Base-by-base conservation (phyloP, 2,113 vertebrate species). In the Dicaeum eximium region DNA sequence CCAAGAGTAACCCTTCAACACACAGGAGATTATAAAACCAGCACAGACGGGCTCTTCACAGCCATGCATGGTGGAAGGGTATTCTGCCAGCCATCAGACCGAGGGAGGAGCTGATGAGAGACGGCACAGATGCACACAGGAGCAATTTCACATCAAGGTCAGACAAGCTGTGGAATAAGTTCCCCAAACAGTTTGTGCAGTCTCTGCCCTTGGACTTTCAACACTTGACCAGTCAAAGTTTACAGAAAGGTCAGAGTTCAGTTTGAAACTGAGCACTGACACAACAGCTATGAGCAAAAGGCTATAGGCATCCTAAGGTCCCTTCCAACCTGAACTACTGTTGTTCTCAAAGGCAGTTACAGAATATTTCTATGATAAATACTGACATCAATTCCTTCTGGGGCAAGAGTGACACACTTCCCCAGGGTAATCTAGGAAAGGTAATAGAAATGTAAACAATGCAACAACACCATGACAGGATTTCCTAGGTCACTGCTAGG, bases 71-170 rank as follows among this genome's bases (percentile, higher is more conserved):
- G 19, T 11, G 15, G 14, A n/a, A 75, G 31, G 24, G 13, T 16
- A 17, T 23, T 51, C 54, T 61, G 30, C 30, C 11, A 57, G 15
- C 7, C 37, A 7, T 8, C 38, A 37, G 13, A 64, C 67, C 65
- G 31, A 25, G 17, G 15, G 20, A 67, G 7, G 48, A 22, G 47
- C 54, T 79, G 71, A 35, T 1, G 1, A 65, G 45, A 47, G 21
- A 17, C 2, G 6, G 37, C 71, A 45, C 1, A 3, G 19, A 54
- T 0, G 1, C 3, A 9, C 25, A 53, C 13, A n/a, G 37, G 18
- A 78, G 37, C 16, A 9, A 20, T 51, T 48, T 35, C 62, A 71
- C 21, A 44, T 23, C 35, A 50, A 35, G 6, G 28, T 38, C 61
- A 53, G 15, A 22, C 35, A 54, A 45, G 40, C 18, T 21, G 18